Evolutionary conservation across 2,888 invertebrate species (phyloP), one percentile per base, ranked within the genome.

Genomic region (Abrostola triplasia): DNA sequence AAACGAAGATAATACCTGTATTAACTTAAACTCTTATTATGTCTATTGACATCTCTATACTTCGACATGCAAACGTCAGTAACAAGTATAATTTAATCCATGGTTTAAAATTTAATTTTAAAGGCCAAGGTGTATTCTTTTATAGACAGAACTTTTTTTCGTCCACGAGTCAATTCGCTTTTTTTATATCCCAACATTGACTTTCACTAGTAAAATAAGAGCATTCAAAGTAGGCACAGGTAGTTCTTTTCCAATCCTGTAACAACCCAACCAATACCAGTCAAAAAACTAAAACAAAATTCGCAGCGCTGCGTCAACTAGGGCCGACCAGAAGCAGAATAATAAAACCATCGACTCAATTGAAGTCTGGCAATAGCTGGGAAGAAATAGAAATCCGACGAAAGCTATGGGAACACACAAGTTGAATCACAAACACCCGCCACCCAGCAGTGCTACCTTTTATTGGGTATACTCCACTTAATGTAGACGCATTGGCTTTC

Each of bases 401-500:
- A 63, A 79, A 52, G 59, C 52, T 58, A 67, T 76, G 79, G 82
- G 87, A 88, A 88, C 88, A 82, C 88, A 87, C 87, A 87, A 69
- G 84, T 76, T 70, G 87, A 62, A 53, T 68, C 79, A 81, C 86
- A 86, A 86, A 87, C 84, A 83, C 82, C 70, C 81, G 81, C 87
- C 87, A 87, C 86, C 85, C 85, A 81, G 81, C 64, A 63, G 64
- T 69, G 84, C 84, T 83, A 84, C 83, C 83, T 82, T 82, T 83
- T 79, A 71, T 73, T 77, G 65, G 60, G 47, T 59, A 62, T 51
- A 62, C 44, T 6, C 70, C n/a, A 11, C 62, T 79, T 64, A 67
- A 67, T 50, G 69, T 51, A 0, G 10, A 2, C n/a, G 50, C 13
- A 37, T 75, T 41, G 55, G 64, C 36, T 48, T 70, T 60, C 5